Conservation (phyloP, 2,888 invertebrate genomes). For the Leucophora obtusa region DNA sequence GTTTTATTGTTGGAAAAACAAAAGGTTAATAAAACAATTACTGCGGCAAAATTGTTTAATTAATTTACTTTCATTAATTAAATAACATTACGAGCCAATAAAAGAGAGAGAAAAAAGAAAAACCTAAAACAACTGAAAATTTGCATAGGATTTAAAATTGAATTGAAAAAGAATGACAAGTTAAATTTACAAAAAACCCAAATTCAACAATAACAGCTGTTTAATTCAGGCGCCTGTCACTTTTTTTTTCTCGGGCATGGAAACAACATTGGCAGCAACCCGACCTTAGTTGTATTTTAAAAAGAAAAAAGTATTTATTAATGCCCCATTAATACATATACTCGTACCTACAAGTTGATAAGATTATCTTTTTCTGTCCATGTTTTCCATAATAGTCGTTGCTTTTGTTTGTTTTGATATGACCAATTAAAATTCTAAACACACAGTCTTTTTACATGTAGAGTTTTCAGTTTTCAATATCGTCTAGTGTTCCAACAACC, state of each 20-base stretch:
- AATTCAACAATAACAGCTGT: constrained; percentile 45
- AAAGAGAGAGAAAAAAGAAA: constrained; percentile 66
- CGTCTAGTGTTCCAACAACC: background rate
- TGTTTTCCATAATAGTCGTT: constrained; percentile 12
- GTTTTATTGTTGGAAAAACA: constrained; percentile 67
- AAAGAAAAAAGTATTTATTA: constrained; percentile 6
- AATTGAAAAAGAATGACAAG: constrained; percentile 34
- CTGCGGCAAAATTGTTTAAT: constrained; percentile 72
- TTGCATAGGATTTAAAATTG: constrained; percentile 56
- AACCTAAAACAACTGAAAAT: constrained; percentile 66
- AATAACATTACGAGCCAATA: constrained; percentile 69
- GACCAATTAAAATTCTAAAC: constrained; percentile 63
- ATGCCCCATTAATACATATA: constrained; percentile 20
- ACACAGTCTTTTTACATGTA: constrained; percentile 14
- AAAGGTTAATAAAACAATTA: constrained; percentile 63
- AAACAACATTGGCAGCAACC: constrained; percentile 20
- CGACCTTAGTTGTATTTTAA: background rate
- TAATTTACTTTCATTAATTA: constrained; percentile 77
- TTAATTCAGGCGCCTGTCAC: constrained; percentile 35
- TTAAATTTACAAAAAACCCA: constrained; percentile 23
- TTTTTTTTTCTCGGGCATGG: background rate
- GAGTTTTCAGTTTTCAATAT: background rate
- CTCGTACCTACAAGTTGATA: constrained; percentile 41
- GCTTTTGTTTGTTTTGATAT: constrained; percentile 37
- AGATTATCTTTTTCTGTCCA: constrained; percentile 40